Evolutionary conservation across 1,140 invertebrate species (phyloP).

Genomic region (Heliconius hermathena): DNA sequence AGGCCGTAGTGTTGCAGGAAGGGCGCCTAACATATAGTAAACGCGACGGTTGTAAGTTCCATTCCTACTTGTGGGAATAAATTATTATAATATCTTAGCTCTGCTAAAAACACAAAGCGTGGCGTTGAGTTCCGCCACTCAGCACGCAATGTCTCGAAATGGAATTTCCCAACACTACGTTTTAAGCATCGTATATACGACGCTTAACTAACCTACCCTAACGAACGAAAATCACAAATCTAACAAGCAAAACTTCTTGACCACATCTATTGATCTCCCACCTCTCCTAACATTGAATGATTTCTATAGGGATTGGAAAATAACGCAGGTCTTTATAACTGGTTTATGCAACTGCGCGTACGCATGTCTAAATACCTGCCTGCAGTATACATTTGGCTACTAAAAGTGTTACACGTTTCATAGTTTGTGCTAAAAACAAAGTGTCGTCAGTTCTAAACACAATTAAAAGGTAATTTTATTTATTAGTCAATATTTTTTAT

Average conservation of each 20-base stretch:
- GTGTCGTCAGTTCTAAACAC: background rate
- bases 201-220: background rate
- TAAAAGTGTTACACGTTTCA: slow-evolving; percentile 26
- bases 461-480: slow-evolving; percentile 12
- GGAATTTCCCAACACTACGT: too few species aligned
- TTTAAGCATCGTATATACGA: background rate
- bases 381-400: slow-evolving; percentile 27
- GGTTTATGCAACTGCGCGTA: slow-evolving; percentile 22
- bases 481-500: background rate
- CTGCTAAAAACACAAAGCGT: too few species aligned
- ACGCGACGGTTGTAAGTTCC: too few species aligned
- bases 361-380: slow-evolving; percentile 15
- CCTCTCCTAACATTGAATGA: background rate
- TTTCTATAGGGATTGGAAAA: slow-evolving; percentile 23
- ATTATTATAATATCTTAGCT: too few species aligned
- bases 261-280: slow-evolving; percentile 7
- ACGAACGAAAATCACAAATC: background rate
- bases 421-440: background rate
- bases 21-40: too few species aligned
- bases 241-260: background rate
- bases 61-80: too few species aligned
- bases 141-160: too few species aligned
- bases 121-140: too few species aligned
- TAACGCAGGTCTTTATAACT: background rate
- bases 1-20: too few species aligned